A percentile compares a stretch with the other conserved stretches of the same genome.
Evolutionary conservation across 1,140 invertebrate species (phyloP).

Genomic region (Drosophila truncata): DNA sequence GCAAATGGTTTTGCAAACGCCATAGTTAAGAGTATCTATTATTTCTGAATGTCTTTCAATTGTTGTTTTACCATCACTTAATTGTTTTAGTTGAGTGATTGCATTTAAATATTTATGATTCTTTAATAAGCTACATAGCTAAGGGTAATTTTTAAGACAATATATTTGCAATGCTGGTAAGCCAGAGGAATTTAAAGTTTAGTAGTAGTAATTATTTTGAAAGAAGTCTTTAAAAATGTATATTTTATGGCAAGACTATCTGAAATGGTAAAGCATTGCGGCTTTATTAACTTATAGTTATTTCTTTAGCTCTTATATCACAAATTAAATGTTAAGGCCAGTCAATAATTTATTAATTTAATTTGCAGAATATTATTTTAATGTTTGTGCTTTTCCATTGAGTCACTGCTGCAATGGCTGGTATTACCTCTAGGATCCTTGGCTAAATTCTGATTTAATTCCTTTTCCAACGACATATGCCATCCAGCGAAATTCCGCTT

Average conservation of each 20-base stretch:
- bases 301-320: neutral
- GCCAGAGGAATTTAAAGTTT: neutral
- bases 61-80: neutral
- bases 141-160: neutral
- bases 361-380: neutral
- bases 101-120: neutral
- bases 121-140: neutral
- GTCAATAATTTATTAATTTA: neutral
- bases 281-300: neutral
- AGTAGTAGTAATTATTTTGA: too few species aligned
- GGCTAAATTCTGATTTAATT: conserved; percentile 25
- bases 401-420: neutral
- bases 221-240: neutral
- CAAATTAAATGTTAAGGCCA: neutral
- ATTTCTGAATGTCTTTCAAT: neutral
- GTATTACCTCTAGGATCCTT: conserved; percentile 17
- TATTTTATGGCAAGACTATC: neutral
- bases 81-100: conserved; percentile 10
- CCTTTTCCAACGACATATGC: conserved; percentile 31
- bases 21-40: neutral
- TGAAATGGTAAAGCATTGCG: neutral
- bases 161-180: neutral
- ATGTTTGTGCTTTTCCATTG: neutral
- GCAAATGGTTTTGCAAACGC: neutral
- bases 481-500: conserved; percentile 44